A percentile compares a stretch with the other conserved stretches of the same genome.
phyloP scores from a whole-genome alignment of 2,888 invertebrate genomes.

The Ectemnius continuus region DNA sequence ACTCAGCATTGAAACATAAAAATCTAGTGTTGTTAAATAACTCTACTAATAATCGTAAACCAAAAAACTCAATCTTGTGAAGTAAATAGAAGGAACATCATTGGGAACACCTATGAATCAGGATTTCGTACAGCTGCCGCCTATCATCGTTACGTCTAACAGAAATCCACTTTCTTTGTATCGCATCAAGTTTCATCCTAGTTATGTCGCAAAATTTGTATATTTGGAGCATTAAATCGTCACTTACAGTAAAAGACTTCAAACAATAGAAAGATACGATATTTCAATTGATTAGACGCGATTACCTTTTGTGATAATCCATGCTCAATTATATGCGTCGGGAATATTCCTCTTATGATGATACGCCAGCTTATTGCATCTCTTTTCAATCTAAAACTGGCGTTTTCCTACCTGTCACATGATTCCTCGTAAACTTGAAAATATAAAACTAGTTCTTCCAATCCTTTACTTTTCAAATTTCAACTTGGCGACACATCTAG shows the following conservation, averaged over 20 bases:
- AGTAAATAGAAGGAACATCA: slow-evolving; percentile 74
- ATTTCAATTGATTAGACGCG: slow-evolving; percentile 6
- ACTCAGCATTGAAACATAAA: slow-evolving; percentile 72
- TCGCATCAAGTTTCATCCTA: slow-evolving; percentile 63
- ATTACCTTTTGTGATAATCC: slow-evolving; percentile 10
- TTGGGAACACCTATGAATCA: slow-evolving; percentile 72
- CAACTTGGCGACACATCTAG: slow-evolving; percentile 63
- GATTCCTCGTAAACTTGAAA: no score
- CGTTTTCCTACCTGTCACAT: no score
- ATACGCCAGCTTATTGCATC: no score
- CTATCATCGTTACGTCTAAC: slow-evolving; percentile 59
- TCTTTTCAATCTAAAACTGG: no score
- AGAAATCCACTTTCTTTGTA: slow-evolving; percentile 58
- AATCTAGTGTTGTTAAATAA: slow-evolving; percentile 70
- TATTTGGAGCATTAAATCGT: slow-evolving; percentile 23
- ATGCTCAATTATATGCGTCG: background rate
- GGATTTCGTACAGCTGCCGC: slow-evolving; percentile 69
- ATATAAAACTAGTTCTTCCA: background rate
- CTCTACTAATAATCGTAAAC: slow-evolving; percentile 70
- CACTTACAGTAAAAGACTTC: slow-evolving; percentile 21
- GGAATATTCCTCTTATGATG: no score
- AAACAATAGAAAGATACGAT: slow-evolving; percentile 33
- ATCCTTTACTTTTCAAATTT: slow-evolving; percentile 3
- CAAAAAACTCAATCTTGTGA: slow-evolving; percentile 71
- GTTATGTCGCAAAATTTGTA: slow-evolving; percentile 55